phyloP scores from a whole-genome alignment of 1,140 invertebrate species.

The Heliconius himera region DNA sequence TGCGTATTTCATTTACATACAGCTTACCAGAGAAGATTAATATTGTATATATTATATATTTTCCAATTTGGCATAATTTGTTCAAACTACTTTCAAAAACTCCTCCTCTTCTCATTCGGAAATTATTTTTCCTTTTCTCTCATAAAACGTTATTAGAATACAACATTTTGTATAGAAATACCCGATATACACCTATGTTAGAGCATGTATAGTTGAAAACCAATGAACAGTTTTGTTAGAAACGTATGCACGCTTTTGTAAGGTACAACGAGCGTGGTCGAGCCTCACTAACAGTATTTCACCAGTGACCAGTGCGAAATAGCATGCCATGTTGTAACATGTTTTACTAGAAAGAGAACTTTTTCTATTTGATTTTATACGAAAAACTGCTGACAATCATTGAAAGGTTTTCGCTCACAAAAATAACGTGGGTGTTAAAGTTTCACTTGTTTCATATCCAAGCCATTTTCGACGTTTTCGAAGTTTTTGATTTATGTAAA shows the following conservation, averaged over 20 bases:
- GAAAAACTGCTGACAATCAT: slow-evolving; percentile 14
- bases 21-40: neutral
- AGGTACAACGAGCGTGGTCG: slow-evolving; percentile 16
- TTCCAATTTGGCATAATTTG: too few species aligned
- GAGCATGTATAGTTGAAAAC: slow-evolving; percentile 26
- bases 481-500: neutral
- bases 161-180: neutral
- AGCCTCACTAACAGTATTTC: slow-evolving; percentile 23
- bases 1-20: neutral
- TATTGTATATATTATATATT: neutral
- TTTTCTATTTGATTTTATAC: slow-evolving; percentile 21
- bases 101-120: too few species aligned
- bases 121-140: too few species aligned
- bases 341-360: slow-evolving; percentile 19
- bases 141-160: too few species aligned
- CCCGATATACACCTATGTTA: neutral
- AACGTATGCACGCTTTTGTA: slow-evolving; percentile 26
- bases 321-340: slow-evolving; percentile 3
- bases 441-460: neutral
- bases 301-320: slow-evolving; percentile 23
- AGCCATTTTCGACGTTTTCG: neutral
- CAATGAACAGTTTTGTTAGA: slow-evolving; percentile 23
- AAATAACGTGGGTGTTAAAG: neutral
- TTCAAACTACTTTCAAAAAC: too few species aligned
- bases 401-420: neutral